Percentiles rank a stretch among this genome's conserved stretches.
phyloP scores from a whole-genome alignment of 1,140 invertebrate species.

The Lasioglossum albipes region DNA sequence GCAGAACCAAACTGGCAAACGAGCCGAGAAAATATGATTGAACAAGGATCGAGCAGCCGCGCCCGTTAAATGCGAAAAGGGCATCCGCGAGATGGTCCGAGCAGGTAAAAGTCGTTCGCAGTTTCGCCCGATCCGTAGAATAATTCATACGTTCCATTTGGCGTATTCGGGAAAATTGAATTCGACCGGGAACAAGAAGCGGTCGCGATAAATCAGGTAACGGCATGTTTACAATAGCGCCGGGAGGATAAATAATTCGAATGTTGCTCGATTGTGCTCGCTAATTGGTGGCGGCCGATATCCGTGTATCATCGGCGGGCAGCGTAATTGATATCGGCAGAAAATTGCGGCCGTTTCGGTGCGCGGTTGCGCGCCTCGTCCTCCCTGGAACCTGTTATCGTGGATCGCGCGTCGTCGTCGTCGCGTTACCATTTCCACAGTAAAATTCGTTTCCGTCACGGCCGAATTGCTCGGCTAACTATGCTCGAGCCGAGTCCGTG shows the following conservation, averaged over 20 bases:
- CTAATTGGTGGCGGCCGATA: conserved; percentile 10
- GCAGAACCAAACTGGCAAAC: no score
- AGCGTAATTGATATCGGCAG: conserved; percentile 18
- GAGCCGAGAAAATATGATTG: no score
- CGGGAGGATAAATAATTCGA: not conserved
- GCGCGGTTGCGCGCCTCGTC: not conserved
- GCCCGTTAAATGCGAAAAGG: no score
- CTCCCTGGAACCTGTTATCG: conserved; percentile 8
- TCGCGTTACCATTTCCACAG: conserved; percentile 44
- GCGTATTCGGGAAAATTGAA: not conserved
- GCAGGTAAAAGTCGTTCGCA: not conserved
- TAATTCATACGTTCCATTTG: not conserved
- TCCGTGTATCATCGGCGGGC: not conserved
- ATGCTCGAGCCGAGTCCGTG: not conserved
- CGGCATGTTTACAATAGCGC: not conserved
- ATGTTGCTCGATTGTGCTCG: not conserved
- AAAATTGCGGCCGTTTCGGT: conserved; percentile 12
- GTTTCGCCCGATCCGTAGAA: not conserved
- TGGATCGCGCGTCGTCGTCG: not conserved
- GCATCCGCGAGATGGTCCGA: not conserved
- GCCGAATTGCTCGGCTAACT: conserved; percentile 61
- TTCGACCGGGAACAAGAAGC: not conserved
- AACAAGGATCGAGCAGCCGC: not conserved
- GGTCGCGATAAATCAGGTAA: not conserved
- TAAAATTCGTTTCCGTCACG: conserved; percentile 65